Base-by-base conservation (phyloP, 2,113 vertebrate genomes). In the Fregata magnificens region DNA sequence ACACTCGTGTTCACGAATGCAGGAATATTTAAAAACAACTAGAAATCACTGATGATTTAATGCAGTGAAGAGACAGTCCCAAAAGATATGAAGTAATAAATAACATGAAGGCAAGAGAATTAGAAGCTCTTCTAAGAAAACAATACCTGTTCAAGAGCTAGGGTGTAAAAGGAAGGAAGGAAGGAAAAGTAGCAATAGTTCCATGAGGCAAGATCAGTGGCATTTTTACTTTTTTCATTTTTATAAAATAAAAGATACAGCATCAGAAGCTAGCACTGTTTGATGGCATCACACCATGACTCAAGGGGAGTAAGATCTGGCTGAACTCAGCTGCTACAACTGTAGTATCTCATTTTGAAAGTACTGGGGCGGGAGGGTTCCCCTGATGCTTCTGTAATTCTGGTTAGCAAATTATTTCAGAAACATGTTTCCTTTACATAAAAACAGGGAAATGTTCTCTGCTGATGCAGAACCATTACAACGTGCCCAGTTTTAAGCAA, bases 1-100 rank as follows among this genome's bases (percentile, higher is more conserved):
- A 36, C 2, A 1, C 12, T 52, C 2, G 0, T 26, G 22, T 17
- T 62, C 47, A 44, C 4, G 0, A 63, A 58, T 0, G 2, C 32
- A 52, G 13, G 42, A 63, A 52, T 45, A 62, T 44, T 55, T 49
- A 21, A 66, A 52, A 74, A 5, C 36, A 67, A 32, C 28, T 28
- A 82, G 45, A 79, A 79, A 86, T 52, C 34, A 52, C 32, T 80
- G 44, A 22, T 52, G 31, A 59, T 66, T 74, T 83, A 62, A 71
- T 32, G 56, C 40, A 49, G 52, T 32, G 36, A 86, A 58, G 32
- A 71, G 49, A 25, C 25, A 67, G 52, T 67, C 56, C 26, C n/a
- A 7, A 36, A 58, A 76, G 40, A 24, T 16, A 58, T 5, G 11
- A 70, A 52, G 31, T 16, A 79, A 55, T 24, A 88, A 34, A 7